phyloP scores from a whole-genome alignment of 92 coral and sea anemone genomes.

The Porites divaricata region DNA sequence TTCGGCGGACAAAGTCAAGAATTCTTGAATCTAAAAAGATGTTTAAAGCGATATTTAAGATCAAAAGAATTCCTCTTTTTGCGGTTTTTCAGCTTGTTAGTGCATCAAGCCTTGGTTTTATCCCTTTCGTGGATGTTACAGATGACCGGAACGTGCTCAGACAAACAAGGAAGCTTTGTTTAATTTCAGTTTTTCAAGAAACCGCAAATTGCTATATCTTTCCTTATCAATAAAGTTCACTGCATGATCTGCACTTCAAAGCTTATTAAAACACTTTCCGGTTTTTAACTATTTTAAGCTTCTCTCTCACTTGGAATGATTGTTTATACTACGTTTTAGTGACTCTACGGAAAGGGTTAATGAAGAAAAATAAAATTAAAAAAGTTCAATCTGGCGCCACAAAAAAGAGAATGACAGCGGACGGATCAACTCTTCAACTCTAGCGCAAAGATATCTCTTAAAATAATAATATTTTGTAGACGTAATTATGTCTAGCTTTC shows the following conservation, averaged over 20 bases:
- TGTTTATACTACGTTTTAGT: background rate
- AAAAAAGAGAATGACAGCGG: background rate
- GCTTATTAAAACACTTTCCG: background rate
- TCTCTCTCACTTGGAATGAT: background rate
- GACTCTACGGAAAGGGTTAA: background rate
- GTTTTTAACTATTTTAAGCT: background rate
- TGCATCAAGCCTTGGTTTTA: background rate
- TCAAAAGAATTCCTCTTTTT: too few species aligned
- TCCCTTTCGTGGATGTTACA: background rate
- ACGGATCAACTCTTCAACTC: background rate
- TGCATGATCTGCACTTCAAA: background rate
- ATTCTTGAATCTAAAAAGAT: too few species aligned
- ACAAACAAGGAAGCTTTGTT: background rate
- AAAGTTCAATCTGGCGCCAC: background rate
- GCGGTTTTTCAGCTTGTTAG: background rate
- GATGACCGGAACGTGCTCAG: background rate
- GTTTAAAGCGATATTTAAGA: background rate
- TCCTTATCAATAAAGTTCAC: slow-evolving; percentile 10
- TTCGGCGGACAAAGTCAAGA: too few species aligned
- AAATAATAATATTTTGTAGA: background rate
- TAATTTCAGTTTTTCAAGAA: background rate
- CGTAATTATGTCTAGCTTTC: background rate
- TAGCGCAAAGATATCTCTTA: background rate
- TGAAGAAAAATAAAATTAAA: background rate
- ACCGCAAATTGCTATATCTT: slow-evolving; percentile 5